phyloP scores from a whole-genome alignment of 2,888 invertebrate species.

The Tachina grossa region DNA sequence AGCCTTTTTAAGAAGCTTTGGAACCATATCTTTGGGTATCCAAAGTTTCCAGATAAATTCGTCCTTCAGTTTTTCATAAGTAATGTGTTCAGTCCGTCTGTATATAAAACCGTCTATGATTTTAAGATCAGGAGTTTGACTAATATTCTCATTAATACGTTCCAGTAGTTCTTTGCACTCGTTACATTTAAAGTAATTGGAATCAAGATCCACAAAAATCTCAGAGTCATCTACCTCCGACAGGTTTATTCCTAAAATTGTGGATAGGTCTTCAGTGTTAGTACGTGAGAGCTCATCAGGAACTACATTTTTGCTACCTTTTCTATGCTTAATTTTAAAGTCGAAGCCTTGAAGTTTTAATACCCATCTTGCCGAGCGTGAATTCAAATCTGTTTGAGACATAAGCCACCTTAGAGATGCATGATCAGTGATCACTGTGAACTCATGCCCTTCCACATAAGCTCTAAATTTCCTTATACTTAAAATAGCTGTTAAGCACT shows the following conservation, averaged over 20 bases:
- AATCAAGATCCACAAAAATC: conserved; percentile 43
- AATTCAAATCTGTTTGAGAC: not conserved
- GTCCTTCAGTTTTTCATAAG: conserved; percentile 17
- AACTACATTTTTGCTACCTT: not conserved
- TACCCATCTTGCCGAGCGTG: not conserved
- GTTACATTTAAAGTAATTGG: conserved; percentile 31
- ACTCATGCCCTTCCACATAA: conserved; percentile 9
- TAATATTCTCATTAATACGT: conserved; percentile 4
- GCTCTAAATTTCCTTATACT: not conserved
- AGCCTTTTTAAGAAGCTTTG: too few species aligned
- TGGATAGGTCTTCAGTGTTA: conserved; percentile 2
- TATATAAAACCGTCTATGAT: conserved; percentile 45
- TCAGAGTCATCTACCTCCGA: not conserved
- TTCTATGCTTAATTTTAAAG: not conserved
- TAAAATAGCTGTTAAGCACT: not conserved
- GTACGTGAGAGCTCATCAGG: too few species aligned
- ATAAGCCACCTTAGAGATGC: too few species aligned
- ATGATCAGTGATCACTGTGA: too few species aligned
- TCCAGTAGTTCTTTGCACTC: conserved; percentile 6
- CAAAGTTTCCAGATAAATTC: conserved; percentile 47
- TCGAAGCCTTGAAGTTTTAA: not conserved
- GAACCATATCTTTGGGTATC: conserved; percentile 42
- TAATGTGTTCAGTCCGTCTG: conserved; percentile 28
- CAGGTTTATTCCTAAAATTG: not conserved
- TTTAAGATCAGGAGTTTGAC: conserved; percentile 37